Percentiles rank a stretch among this genome's conserved stretches.
phyloP scores from a whole-genome alignment of 2,113 vertebrate species.

The Todiramphus saurophagus region DNA sequence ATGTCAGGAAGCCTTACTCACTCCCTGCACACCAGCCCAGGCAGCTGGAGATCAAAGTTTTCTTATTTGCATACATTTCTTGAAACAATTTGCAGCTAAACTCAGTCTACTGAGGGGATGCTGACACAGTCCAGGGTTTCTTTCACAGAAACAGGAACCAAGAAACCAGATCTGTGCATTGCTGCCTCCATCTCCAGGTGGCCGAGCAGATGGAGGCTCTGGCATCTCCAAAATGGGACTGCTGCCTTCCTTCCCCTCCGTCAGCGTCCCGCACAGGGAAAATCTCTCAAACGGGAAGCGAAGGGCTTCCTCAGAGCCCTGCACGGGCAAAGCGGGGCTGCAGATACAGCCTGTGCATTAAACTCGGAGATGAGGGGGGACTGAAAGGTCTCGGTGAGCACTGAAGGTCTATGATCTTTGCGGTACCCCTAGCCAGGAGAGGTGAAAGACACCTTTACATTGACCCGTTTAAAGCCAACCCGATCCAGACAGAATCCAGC shows the following conservation, averaged over 20 bases:
- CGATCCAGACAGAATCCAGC: not conserved
- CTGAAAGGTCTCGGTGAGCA: no score
- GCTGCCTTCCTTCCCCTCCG: not conserved
- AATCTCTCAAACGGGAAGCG: not conserved
- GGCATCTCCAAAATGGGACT: not conserved
- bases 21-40: slow-evolving; percentile 2
- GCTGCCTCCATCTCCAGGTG: not conserved
- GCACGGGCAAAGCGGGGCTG: not conserved
- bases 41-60: slow-evolving; percentile 57
- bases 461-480: not conserved
- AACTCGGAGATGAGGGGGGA: not conserved
- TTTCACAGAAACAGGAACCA: not conserved
- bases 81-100: slow-evolving; percentile 54
- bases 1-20: slow-evolving; percentile 23
- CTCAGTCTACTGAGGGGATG: not conserved
- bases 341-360: no score
- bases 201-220: not conserved
- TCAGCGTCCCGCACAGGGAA: not conserved
- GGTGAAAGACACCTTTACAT: not conserved
- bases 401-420: not conserved
- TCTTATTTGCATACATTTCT: slow-evolving; percentile 46
- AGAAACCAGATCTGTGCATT: not conserved
- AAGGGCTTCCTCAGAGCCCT: not conserved
- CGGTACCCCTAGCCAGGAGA: not conserved
- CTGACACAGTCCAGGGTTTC: slow-evolving; percentile 36